Evolutionary conservation across 1,140 invertebrate species (phyloP), one percentile per base, ranked within the genome.

Genomic region (Drosophila ercepeae): DNA sequence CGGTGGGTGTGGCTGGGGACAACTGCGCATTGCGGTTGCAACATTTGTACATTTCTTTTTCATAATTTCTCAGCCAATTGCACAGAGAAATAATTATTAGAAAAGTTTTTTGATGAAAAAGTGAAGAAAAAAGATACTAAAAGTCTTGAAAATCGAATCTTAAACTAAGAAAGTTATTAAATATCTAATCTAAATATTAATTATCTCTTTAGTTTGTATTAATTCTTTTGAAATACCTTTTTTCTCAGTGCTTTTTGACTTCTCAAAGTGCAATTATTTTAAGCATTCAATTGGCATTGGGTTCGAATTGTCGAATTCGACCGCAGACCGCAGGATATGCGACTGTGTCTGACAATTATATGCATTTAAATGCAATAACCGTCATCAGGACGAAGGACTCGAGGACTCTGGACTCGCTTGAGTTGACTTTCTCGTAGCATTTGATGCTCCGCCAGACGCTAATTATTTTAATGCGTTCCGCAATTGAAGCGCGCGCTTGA

Each of bases 351-450:
- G 61, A 67, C 81, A 86, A 86, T 86, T 88, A 86, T 77, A 81
- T 86, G 82, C 81, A 86, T 88, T 86, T 88, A 86, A 86, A 72
- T 88, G 81, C 81, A 86, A 88, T 88, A 88, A 86, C 82, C 81
- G 81, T 86, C 81, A 86, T 86, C 81, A 86, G 79, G 39, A 52
- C 29, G 55, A 44, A 49, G 49, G 70, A 55, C 53, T 25, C 9
- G 2, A 9, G 4, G 4, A 13, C n/a, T n/a, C n/a, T n/a, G 13
- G 14, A 23, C 46, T 52, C 36, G 4, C 27, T 34, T 29, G 14
- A 3, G 51, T 16, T 65, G 72, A 59, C 46, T 67, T 36, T 36
- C 63, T 48, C 36, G 19, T 48, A 39, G 61, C 61, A 53, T 68
- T 68, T 61, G 75, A 72, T 77, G 54, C 75, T 75, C 39, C 25